These are phyloP conservation scores for Thamnophis sirtalis DNA, from an alignment of 2,113 vertebrate species.

Conservation along the genomic window DNA sequence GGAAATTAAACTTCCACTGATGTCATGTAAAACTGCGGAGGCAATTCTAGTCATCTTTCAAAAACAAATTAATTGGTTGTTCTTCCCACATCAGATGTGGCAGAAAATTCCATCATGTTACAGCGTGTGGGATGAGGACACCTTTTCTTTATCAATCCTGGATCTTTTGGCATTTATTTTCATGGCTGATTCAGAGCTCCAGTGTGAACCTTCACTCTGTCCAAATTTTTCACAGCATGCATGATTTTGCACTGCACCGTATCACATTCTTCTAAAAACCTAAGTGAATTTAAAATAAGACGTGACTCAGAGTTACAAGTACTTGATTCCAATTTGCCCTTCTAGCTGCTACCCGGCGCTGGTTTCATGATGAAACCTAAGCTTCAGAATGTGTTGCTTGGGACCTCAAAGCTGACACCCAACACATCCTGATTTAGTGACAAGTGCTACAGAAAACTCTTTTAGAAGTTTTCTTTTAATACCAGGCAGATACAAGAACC, in stretches of 20 bases:
- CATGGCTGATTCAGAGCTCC: not conserved
- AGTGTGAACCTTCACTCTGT: not conserved
- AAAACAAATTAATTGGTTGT: not conserved
- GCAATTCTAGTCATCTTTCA: not conserved
- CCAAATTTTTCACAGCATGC: not conserved
- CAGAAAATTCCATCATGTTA: not conserved
- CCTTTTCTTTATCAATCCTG: not conserved
- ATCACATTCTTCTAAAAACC: not conserved
- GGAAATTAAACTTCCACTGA: not conserved
- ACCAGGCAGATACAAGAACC: not conserved
- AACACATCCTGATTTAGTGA: not conserved
- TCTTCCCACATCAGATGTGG: not conserved
- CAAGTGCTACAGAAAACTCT: not conserved
- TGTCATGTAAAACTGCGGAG: not conserved
- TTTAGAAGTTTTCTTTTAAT: not conserved
- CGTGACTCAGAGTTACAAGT: not conserved
- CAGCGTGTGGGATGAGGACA: not conserved
- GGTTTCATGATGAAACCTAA: not conserved
- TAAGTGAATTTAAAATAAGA: not conserved
- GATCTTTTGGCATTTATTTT: not conserved
- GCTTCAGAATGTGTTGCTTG: not conserved
- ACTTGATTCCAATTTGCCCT: not conserved
- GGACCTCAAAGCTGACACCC: not conserved
- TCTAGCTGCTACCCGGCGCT: not conserved
- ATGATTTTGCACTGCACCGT: not conserved